phyloP scores from a whole-genome alignment of 2,113 vertebrate genomes.

The Lophius piscatorius region DNA sequence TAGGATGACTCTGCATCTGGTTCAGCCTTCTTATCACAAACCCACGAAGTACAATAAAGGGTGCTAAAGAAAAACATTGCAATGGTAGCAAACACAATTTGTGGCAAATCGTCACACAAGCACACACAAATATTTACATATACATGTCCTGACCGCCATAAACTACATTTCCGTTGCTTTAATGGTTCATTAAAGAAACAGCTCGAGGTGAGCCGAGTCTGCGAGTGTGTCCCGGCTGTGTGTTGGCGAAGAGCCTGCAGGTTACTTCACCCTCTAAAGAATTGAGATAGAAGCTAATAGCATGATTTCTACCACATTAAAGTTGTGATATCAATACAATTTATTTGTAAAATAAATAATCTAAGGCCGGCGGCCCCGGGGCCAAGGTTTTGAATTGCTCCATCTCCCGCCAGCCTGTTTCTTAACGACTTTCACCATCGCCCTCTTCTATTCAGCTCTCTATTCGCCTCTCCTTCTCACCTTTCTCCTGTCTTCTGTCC shows the following conservation, averaged over 20 bases:
- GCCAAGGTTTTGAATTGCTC: constrained; percentile 53
- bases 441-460: constrained; percentile 20
- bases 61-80: constrained; percentile 69
- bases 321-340: constrained; percentile 62
- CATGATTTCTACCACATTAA: constrained; percentile 65
- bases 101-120: constrained; percentile 29
- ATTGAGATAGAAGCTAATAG: constrained; percentile 53
- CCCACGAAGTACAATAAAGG: constrained; percentile 88
- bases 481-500: constrained; percentile 19
- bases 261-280: constrained; percentile 30
- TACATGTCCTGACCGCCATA: constrained; percentile 30
- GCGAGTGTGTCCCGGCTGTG: constrained; percentile 40
- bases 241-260: constrained; percentile 48
- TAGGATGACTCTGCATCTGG: constrained; percentile 96
- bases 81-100: constrained; percentile 18
- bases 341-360: constrained; percentile 61
- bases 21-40: constrained; percentile 98
- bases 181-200: constrained; percentile 58
- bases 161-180: constrained; percentile 30
- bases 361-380: constrained; percentile 33
- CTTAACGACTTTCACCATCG: constrained; percentile 35
- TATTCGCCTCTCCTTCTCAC: constrained; percentile 15
- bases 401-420: constrained; percentile 19
- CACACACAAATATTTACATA: constrained; percentile 33
- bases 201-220: constrained; percentile 53